A percentile compares a stretch with the other conserved stretches of the same genome.
These are phyloP conservation scores for Xiphophorus hellerii DNA, from an alignment of 2,113 vertebrate species.

Conservation along the genomic window DNA sequence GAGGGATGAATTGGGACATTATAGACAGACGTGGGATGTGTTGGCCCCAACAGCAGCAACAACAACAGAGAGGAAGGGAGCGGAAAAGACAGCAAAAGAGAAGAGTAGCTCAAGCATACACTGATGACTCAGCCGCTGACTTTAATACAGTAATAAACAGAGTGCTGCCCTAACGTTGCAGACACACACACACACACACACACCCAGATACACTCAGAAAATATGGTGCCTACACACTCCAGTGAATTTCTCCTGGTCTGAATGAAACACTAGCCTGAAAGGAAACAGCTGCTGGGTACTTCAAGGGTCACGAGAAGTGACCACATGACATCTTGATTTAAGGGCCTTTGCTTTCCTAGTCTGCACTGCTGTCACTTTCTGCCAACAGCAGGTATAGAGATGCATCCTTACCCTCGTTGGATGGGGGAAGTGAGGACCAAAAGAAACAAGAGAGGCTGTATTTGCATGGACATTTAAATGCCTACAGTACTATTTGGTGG, in stretches of 20 bases:
- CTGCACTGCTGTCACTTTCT: not conserved
- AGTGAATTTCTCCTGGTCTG: conserved; percentile 1
- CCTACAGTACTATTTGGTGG: not conserved
- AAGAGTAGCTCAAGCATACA: conserved; percentile 16
- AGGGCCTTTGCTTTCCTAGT: not conserved
- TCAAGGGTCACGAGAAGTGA: conserved; percentile 14
- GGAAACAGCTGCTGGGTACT: not conserved
- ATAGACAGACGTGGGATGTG: conserved; percentile 37
- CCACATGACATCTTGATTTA: conserved; percentile 18
- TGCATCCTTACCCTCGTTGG: not conserved
- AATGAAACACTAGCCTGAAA: conserved; percentile 6
- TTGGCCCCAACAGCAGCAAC: conserved; percentile 31
- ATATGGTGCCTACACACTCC: conserved; percentile 3
- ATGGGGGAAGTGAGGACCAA: not conserved
- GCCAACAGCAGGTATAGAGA: not conserved
- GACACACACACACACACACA: not conserved
- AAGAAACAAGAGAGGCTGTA: not conserved
- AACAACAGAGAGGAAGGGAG: not conserved
- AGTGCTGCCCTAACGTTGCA: conserved; percentile 25
- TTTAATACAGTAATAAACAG: conserved; percentile 35
- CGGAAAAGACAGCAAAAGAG: conserved; percentile 7
- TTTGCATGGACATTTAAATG: not conserved
- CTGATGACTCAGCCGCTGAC: conserved; percentile 53
- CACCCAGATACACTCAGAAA: not conserved
- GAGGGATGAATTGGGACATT: conserved; percentile 30